Percentiles rank a stretch among this genome's conserved stretches.
These are phyloP conservation scores for Cheracebus regulus DNA, from an alignment of 2,797 vertebrate species.

Conservation along the genomic window DNA sequence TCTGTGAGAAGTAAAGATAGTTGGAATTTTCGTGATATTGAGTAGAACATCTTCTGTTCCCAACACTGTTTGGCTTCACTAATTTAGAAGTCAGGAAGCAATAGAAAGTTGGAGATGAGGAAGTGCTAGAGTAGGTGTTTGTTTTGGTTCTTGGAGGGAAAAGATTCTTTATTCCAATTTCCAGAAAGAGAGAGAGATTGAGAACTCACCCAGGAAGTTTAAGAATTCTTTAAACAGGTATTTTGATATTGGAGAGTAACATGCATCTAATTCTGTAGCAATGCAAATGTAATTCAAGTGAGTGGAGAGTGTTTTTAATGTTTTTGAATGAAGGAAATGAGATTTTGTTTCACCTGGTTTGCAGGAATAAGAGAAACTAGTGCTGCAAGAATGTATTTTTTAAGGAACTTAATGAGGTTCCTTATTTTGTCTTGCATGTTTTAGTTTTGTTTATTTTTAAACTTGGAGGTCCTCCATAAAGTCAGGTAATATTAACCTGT, in stretches of 20 bases:
- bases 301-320: constrained; percentile 64
- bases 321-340: constrained; percentile 72
- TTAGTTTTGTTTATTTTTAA: background rate
- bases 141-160: constrained; percentile 27
- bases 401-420: constrained; percentile 18
- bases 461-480: background rate
- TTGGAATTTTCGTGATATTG: constrained; percentile 44
- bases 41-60: constrained; percentile 7
- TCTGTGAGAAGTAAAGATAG: constrained; percentile 54
- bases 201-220: constrained; percentile 15
- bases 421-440: constrained; percentile 45
- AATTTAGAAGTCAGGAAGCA: constrained; percentile 41
- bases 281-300: constrained; percentile 58
- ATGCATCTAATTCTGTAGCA: constrained; percentile 68
- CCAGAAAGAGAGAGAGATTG: background rate
- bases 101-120: constrained; percentile 37
- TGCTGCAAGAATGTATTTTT: constrained; percentile 56
- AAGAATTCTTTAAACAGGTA: constrained; percentile 49
- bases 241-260: constrained; percentile 57
- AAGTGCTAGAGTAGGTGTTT: constrained; percentile 43
- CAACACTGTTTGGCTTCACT: background rate
- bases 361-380: constrained; percentile 45
- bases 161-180: constrained; percentile 48
- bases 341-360: constrained; percentile 54
- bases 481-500: background rate